These are phyloP conservation scores for Xenopus laevis DNA, from an alignment of 2,113 vertebrate genomes.

Conservation along the genomic window DNA sequence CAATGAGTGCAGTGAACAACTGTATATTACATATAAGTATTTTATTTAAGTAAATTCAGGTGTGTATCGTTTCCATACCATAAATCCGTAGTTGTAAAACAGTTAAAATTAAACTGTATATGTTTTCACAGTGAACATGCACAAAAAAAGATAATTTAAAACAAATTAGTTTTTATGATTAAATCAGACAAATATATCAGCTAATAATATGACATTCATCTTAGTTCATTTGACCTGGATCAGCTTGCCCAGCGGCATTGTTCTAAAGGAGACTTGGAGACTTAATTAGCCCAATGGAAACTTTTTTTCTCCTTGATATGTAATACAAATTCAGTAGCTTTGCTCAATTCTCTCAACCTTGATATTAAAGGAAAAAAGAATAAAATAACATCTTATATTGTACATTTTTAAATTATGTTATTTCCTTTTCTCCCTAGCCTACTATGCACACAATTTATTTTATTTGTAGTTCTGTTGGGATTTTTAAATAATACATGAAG, in stretches of 20 bases:
- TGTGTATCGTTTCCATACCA: too few relatives aligned
- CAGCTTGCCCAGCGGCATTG: constrained; percentile 21
- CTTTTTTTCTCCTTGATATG: constrained; percentile 15
- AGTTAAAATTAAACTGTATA: too few relatives aligned
- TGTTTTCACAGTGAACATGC: neutral
- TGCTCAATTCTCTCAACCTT: constrained; percentile 27
- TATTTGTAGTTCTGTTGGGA: constrained; percentile 47
- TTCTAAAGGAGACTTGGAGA: constrained; percentile 28
- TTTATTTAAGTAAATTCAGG: too few relatives aligned
- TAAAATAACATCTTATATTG: neutral
- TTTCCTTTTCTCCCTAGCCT: neutral
- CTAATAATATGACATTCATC: constrained; percentile 13
- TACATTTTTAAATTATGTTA: neutral
- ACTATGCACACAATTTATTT: constrained; percentile 29
- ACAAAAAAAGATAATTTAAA: constrained; percentile 2
- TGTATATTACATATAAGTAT: too few relatives aligned
- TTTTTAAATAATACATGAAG: constrained; percentile 55
- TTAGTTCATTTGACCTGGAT: constrained; percentile 43
- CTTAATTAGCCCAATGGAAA: constrained; percentile 31
- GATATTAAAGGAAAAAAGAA: constrained; percentile 3
- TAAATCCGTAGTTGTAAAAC: too few relatives aligned
- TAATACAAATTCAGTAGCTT: constrained; percentile 18
- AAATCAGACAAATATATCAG: constrained; percentile 13
- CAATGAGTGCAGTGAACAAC: too few relatives aligned
- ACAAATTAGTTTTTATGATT: constrained; percentile 3